Conservation (phyloP, 64 coral and sea anemone species). For the Montipora cactus region DNA sequence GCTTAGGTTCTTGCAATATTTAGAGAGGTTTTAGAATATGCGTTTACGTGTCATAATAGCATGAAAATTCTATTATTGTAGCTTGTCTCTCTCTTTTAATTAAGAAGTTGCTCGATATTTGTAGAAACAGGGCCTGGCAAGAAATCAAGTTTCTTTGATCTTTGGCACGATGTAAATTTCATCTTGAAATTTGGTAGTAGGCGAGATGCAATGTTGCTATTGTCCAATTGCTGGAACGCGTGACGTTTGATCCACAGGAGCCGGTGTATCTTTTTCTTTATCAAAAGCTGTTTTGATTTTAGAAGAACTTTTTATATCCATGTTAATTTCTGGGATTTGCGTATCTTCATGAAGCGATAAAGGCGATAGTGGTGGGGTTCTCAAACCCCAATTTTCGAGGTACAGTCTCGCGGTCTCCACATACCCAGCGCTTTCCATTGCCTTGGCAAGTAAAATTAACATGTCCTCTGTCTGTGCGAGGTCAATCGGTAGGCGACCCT, state of each 20-base stretch:
- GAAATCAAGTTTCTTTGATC: too few species aligned
- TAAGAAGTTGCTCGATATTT: too few species aligned
- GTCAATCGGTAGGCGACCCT: conserved; percentile 59
- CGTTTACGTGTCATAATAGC: too few species aligned
- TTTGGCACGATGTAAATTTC: too few species aligned
- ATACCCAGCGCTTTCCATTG: conserved; percentile 50
- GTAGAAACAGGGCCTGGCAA: too few species aligned
- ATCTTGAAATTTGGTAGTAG: too few species aligned
- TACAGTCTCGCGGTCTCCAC: conserved; percentile 63
- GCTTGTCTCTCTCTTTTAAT: too few species aligned
- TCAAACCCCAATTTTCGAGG: conserved; percentile 62
- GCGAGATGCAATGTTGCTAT: background rate
- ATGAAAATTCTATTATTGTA: too few species aligned
- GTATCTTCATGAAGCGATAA: conserved; percentile 35
- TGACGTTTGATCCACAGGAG: background rate
- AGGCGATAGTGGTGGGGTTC: conserved; percentile 22
- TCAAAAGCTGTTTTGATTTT: background rate
- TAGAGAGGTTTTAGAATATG: too few species aligned
- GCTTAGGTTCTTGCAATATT: too few species aligned
- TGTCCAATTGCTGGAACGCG: background rate
- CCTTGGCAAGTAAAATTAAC: conserved; percentile 54
- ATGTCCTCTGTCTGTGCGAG: conserved; percentile 46
- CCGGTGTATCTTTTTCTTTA: background rate
- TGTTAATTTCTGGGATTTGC: background rate
- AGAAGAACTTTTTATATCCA: background rate